Evolutionary conservation across 2,888 invertebrate genomes (phyloP).

Genomic region (Embidobia sp.): DNA sequence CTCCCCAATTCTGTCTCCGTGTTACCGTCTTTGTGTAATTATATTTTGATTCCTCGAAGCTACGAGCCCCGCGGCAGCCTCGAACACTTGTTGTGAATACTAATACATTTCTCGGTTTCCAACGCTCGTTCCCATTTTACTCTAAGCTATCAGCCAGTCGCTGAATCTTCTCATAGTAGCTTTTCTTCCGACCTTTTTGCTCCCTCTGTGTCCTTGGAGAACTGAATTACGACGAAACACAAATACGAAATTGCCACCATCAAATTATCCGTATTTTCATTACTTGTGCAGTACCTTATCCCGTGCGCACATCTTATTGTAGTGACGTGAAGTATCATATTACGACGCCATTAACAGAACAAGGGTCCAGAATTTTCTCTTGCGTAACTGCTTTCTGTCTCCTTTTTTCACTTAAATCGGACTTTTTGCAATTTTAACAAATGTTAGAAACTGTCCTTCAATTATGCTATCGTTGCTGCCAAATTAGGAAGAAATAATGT

Average conservation of each 20-base stretch:
- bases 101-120: conserved; percentile 69
- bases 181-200: conserved; percentile 56
- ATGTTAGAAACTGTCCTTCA: no score
- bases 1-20: conserved; percentile 77
- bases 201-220: conserved; percentile 39
- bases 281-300: conserved; percentile 68
- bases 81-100: conserved; percentile 76
- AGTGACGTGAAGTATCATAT: conserved; percentile 31
- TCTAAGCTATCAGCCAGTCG: conserved; percentile 56
- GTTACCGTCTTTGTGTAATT: conserved; percentile 72
- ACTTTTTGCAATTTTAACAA: no score
- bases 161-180: conserved; percentile 58
- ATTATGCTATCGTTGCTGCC: no score
- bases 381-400: no score
- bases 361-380: no score
- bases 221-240: conserved; percentile 74
- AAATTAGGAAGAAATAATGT: no score
- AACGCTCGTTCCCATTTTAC: conserved; percentile 55
- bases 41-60: conserved; percentile 69
- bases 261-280: conserved; percentile 73
- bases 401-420: no score
- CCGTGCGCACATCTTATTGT: conserved; percentile 34
- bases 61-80: conserved; percentile 65
- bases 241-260: conserved; percentile 73
- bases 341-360: no score